A percentile compares a stretch with the other conserved stretches of the same genome.
These are phyloP conservation scores for Glaucopsyche alexis DNA, from an alignment of 2,888 invertebrate genomes.

Conservation along the genomic window DNA sequence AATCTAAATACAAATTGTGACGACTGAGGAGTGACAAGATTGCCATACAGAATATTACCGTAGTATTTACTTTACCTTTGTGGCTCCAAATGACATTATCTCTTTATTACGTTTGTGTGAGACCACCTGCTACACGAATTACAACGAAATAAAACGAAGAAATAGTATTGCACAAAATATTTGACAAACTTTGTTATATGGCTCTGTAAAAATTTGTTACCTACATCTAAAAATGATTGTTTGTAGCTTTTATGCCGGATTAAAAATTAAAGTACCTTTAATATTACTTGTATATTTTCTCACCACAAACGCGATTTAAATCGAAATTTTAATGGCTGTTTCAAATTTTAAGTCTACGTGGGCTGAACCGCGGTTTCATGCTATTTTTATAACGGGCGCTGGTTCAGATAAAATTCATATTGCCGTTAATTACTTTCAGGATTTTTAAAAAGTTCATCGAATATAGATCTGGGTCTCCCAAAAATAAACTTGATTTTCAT, in stretches of 20 bases:
- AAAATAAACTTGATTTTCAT: neutral
- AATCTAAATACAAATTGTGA: neutral
- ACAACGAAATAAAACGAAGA: slow-evolving; percentile 8
- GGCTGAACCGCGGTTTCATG: neutral
- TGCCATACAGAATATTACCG: slow-evolving; percentile 2
- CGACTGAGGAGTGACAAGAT: slow-evolving; percentile 11
- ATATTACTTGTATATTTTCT: neutral
- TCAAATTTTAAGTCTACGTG: neutral
- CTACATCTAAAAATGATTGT: no score
- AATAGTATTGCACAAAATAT: neutral
- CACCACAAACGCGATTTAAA: neutral
- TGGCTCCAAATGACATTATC: slow-evolving; percentile 9
- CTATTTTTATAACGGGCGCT: neutral
- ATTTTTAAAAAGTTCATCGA: neutral
- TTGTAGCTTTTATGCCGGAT: no score
- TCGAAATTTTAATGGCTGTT: neutral
- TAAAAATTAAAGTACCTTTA: no score
- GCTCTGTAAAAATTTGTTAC: neutral
- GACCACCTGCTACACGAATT: slow-evolving; percentile 24
- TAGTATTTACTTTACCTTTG: slow-evolving; percentile 12
- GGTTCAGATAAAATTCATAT: slow-evolving; percentile 1
- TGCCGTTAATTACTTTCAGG: neutral
- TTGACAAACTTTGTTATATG: neutral
- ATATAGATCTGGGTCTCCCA: neutral
- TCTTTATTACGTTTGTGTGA: slow-evolving; percentile 13